Percentiles rank a stretch among this genome's conserved stretches.
Evolutionary conservation across 2,888 invertebrate genomes (phyloP).

Genomic region (Anaspis maculata): DNA sequence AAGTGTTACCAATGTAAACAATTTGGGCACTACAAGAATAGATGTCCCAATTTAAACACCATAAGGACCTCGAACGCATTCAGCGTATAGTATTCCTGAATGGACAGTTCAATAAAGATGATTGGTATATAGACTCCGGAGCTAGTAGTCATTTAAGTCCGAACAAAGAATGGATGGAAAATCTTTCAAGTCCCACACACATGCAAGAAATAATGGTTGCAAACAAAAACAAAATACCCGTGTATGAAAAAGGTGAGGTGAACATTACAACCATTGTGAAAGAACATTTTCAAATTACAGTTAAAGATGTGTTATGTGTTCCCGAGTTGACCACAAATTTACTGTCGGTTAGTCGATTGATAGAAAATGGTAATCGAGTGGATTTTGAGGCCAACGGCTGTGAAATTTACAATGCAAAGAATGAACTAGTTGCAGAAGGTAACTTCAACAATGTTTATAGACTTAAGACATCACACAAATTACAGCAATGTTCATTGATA

Average conservation of each 20-base stretch:
- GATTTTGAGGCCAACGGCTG: background rate
- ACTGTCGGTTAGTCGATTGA: background rate
- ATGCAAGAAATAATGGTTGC: background rate
- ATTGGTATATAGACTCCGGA: background rate
- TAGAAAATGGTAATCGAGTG: background rate
- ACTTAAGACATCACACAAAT: no score
- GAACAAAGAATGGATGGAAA: background rate
- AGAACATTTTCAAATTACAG: background rate
- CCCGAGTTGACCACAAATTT: background rate
- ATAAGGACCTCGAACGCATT: background rate
- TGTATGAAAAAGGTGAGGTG: background rate
- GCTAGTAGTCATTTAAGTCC: background rate
- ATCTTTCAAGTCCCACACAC: background rate
- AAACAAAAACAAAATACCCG: background rate
- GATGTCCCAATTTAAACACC: background rate
- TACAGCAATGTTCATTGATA: no score
- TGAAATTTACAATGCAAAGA: background rate
- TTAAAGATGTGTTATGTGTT: no score
- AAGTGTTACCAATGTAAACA: constrained; percentile 1
- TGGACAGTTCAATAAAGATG: background rate
- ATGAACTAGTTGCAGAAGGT: no score
- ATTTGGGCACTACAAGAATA: background rate
- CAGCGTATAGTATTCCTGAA: background rate
- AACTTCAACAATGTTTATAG: no score
- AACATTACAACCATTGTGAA: background rate